phyloP scores from a whole-genome alignment of 2,888 invertebrate genomes.

The Dicyrtoma fusca region DNA sequence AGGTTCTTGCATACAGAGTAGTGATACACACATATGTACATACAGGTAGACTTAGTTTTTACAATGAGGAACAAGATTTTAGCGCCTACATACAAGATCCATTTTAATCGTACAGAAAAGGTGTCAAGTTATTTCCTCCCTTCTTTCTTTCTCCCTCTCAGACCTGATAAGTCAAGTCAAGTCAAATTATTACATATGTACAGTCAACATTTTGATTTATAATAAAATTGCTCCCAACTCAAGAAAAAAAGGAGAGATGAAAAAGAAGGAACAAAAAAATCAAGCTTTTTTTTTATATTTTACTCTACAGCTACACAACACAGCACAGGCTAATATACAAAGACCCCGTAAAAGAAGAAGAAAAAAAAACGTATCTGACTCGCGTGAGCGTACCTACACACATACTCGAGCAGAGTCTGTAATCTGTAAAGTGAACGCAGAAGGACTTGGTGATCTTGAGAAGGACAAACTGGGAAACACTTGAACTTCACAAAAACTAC shows the following conservation, averaged over 20 bases:
- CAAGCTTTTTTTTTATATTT: too few species aligned
- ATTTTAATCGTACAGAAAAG: constrained; percentile 33
- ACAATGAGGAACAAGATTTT: too few species aligned
- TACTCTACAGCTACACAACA: background rate
- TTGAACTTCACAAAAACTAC: constrained; percentile 22
- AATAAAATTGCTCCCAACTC: background rate
- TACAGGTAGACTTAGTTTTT: too few species aligned
- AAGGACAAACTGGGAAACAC: constrained; percentile 27
- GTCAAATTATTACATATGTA: constrained; percentile 6
- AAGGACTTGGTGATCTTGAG: constrained; percentile 31
- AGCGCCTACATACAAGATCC: constrained; percentile 25
- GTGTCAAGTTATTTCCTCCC: constrained; percentile 37
- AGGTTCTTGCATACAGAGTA: background rate
- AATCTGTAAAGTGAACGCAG: background rate
- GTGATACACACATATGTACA: too few species aligned
- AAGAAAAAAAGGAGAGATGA: background rate
- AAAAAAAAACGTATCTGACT: background rate
- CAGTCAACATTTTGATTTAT: background rate
- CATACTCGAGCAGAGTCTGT: too few species aligned
- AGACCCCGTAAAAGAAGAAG: background rate
- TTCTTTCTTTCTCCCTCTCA: background rate
- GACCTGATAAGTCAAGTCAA: background rate
- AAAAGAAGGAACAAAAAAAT: background rate
- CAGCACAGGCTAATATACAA: background rate
- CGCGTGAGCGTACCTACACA: too few species aligned